Evolutionary conservation across 2,888 invertebrate genomes (phyloP).

Genomic region (Hyposoter dolosus): DNA sequence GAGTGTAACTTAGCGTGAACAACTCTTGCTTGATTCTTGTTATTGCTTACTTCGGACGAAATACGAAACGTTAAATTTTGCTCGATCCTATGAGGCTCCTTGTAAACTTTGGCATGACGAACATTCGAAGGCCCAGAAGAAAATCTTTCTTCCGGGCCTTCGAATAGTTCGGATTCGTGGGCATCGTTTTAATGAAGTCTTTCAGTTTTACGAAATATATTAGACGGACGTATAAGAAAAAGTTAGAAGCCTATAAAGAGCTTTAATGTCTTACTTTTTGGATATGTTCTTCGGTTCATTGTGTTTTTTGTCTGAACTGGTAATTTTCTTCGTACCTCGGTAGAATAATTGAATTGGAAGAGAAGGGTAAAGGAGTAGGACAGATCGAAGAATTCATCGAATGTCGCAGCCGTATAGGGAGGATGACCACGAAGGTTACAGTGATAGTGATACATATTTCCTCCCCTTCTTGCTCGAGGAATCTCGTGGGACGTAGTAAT

Average conservation of each 20-base stretch:
- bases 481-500: constrained; percentile 58
- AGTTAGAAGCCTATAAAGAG: neutral
- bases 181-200: neutral
- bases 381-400: constrained; percentile 76
- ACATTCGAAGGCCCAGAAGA: neutral
- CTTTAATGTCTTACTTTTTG: neutral
- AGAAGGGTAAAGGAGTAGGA: constrained; percentile 74
- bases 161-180: neutral
- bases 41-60: neutral
- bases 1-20: neutral
- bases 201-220: neutral
- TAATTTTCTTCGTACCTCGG: neutral
- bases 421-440: constrained; percentile 37
- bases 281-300: neutral
- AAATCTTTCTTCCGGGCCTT: neutral
- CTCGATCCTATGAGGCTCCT: neutral
- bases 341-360: constrained; percentile 68
- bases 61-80: neutral
- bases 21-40: neutral
- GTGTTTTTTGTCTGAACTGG: neutral
- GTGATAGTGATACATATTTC: constrained; percentile 52
- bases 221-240: neutral
- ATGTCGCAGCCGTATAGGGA: constrained; percentile 82
- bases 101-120: neutral
- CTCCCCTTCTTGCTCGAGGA: constrained; percentile 58